A percentile compares a stretch with the other conserved stretches of the same genome.
Conservation (phyloP, 2,888 invertebrate genomes). For the Stegophylla sp. region DNA sequence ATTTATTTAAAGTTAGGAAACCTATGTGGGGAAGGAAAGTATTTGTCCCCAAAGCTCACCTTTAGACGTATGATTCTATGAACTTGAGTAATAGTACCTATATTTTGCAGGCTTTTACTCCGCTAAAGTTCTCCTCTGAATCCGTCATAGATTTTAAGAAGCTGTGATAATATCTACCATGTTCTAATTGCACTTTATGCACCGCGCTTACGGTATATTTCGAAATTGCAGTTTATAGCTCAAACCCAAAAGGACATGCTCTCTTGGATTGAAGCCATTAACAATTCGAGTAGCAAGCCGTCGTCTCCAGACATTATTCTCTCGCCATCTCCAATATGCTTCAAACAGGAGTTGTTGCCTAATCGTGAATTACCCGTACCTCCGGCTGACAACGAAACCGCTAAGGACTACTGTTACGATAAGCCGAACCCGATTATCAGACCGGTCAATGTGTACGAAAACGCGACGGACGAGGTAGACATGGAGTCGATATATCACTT, state of each 20-base stretch:
- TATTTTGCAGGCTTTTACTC: no score
- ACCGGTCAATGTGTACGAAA: conserved; percentile 60
- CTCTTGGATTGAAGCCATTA: conserved; percentile 62
- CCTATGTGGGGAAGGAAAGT: no score
- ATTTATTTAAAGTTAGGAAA: no score
- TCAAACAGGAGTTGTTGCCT: conserved; percentile 45
- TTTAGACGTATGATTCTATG: no score
- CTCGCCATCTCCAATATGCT: conserved; percentile 36
- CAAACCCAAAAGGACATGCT: conserved; percentile 62
- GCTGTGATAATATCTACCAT: no score
- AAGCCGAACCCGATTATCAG: conserved; percentile 62
- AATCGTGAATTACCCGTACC: conserved; percentile 37
- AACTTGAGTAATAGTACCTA: no score
- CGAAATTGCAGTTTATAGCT: conserved; percentile 62
- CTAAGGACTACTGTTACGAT: conserved; percentile 62
- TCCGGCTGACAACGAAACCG: conserved; percentile 17
- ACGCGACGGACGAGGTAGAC: conserved; percentile 59
- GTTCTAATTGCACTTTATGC: no score
- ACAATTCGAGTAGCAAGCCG: conserved; percentile 51
- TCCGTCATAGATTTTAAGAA: no score
- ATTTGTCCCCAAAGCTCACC: no score
- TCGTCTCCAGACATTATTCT: conserved; percentile 21
- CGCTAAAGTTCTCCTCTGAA: no score
- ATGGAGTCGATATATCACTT: conserved; percentile 62
- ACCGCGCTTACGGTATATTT: not conserved